phyloP scores from a whole-genome alignment of 53 echinoderm and acorn worm species.

The Crossaster papposus region DNA sequence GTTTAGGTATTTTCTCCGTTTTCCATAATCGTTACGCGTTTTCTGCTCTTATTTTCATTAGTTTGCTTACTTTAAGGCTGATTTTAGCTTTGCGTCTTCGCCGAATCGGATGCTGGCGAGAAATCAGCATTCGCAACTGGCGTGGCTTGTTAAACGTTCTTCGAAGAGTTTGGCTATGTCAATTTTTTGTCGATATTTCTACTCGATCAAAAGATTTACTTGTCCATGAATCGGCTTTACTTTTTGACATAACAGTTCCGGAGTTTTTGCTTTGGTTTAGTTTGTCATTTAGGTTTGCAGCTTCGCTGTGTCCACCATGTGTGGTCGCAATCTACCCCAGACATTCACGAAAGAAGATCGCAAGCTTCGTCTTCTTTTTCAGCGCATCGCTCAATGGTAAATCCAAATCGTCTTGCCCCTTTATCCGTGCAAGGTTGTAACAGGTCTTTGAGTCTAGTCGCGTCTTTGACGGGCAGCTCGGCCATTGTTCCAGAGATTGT shows the following conservation, averaged over 20 bases:
- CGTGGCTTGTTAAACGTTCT: neutral
- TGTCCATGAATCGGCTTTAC: too few species aligned
- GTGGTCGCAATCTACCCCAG: conserved; percentile 5
- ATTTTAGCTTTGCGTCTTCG: conserved; percentile 38
- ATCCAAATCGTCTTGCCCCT: conserved; percentile 14
- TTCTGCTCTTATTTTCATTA: neutral
- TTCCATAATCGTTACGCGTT: conserved; percentile 25
- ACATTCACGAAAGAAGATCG: neutral
- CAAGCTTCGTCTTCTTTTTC: neutral
- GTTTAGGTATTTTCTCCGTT: neutral
- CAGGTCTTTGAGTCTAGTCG: conserved; percentile 37
- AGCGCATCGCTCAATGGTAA: neutral
- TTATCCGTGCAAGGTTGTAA: conserved; percentile 29
- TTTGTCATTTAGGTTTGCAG: neutral
- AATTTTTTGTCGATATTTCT: conserved; percentile 10
- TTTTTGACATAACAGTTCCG: neutral
- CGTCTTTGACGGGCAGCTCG: neutral
- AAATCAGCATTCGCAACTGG: neutral
- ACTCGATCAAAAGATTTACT: neutral
- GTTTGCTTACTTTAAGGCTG: conserved; percentile 44
- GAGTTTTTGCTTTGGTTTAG: neutral
- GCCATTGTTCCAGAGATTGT: neutral
- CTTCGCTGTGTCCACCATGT: neutral
- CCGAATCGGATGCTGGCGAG: neutral
- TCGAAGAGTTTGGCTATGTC: neutral